A percentile compares a stretch with the other conserved stretches of the same genome.
These are phyloP conservation scores for Cheilosia pagana DNA, from an alignment of 2,888 invertebrate species.

Conservation along the genomic window DNA sequence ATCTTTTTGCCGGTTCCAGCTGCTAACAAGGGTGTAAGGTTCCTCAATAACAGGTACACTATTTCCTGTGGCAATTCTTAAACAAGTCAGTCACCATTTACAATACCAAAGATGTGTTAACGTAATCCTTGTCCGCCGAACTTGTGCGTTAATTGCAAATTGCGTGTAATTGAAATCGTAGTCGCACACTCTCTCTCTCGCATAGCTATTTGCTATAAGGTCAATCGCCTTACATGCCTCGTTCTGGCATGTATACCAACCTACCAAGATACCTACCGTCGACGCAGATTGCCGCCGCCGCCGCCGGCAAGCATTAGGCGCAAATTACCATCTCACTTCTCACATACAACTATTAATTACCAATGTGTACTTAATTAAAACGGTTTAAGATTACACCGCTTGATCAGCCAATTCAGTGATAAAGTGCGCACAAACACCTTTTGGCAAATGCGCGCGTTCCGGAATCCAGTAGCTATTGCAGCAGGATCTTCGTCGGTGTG, in stretches of 20 bases:
- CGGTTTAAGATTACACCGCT: constrained; percentile 74
- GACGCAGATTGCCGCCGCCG: constrained; percentile 26
- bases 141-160: constrained; percentile 42
- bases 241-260: not conserved
- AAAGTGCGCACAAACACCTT: constrained; percentile 64
- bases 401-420: constrained; percentile 70
- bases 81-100: not conserved
- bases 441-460: constrained; percentile 61
- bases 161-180: constrained; percentile 25
- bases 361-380: constrained; percentile 75
- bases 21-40: not conserved
- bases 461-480: constrained; percentile 45
- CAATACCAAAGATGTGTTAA: not conserved
- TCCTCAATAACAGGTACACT: no score
- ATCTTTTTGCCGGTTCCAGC: not conserved
- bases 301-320: constrained; percentile 58
- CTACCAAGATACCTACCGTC: not conserved
- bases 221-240: constrained; percentile 65
- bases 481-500: constrained; percentile 22
- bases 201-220: constrained; percentile 62
- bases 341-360: constrained; percentile 75
- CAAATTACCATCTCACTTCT: constrained; percentile 74
- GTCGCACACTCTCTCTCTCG: not conserved
- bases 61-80: no score
- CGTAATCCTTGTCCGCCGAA: constrained; percentile 26